Base-by-base conservation (phyloP, 2,113 vertebrate genomes). In the Octodon degus region DNA sequence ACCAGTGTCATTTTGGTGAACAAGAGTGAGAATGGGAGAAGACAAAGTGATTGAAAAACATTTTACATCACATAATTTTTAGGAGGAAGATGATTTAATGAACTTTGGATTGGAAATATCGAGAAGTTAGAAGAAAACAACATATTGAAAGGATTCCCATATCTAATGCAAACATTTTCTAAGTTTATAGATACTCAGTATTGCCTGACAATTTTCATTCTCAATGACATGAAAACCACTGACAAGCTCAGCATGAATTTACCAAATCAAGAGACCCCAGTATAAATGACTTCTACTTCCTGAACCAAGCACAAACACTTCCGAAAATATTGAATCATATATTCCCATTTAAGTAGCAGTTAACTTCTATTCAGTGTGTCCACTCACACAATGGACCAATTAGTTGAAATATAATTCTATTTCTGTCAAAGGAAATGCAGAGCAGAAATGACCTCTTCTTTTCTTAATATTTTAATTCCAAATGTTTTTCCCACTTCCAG, bases 361-460 rank as follows among this genome's bases (percentile, higher is more conserved):
- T 89, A 84, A 76, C 63, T 94, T 91, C 63, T 40, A 68, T 53
- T 55, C 77, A 93, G 22, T 74, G 27, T 91, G 76, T 84, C 90
- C 90, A 95, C 3, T 95, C 91, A 70, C 85, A 97, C 87, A 95
- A 95, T 97, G 77, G 68, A 70, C 85, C 94, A 74, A 97, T 97
- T 97, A 93, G 90, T 91, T 94, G n/a, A 89, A 85, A 81, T 85
- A 92, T 95, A 95, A 83, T 93, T 93, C n/a, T 93, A 90, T 95
- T 97, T 97, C 63, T 87, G 81, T 94, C 55, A 89, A 77, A 89
- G 95, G 93, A 97, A 96, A 91, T 87, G 68, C 86, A 94, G 60
- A 94, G 60, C 24, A 89, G 74, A 96, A 96, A 95, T 96, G 63
- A 96, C 84, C 80, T 76, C 79, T 90, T 91, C 22, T 13, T 90